Evolutionary conservation across 2,888 invertebrate species (phyloP).

Genomic region (Drosophila quinaria): DNA sequence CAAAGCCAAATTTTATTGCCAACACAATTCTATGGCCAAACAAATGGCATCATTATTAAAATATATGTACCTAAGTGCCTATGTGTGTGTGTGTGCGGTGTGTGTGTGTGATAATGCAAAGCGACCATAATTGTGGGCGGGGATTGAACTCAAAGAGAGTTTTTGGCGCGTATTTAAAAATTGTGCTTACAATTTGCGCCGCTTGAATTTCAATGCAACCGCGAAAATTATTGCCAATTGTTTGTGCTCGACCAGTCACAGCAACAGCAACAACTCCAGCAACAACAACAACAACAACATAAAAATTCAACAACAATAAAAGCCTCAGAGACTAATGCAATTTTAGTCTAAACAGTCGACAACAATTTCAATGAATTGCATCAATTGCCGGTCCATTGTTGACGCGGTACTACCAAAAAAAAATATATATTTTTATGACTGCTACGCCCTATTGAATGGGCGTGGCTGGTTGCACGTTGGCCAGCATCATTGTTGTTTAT

Average conservation of each 20-base stretch:
- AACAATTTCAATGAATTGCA: slow-evolving; percentile 81
- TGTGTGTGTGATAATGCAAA: slow-evolving; percentile 58
- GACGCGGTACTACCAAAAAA: slow-evolving; percentile 10
- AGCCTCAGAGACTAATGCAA: slow-evolving; percentile 71
- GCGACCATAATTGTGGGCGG: slow-evolving; percentile 58
- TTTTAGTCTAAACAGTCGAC: slow-evolving; percentile 80
- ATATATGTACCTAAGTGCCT: slow-evolving; percentile 56
- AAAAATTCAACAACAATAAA: slow-evolving; percentile 39
- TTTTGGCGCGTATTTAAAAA: slow-evolving; percentile 53
- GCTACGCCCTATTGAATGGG: slow-evolving; percentile 50
- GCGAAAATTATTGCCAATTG: slow-evolving; percentile 84
- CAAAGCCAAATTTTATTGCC: slow-evolving; percentile 82
- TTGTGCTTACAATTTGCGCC: slow-evolving; percentile 62
- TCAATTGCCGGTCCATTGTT: slow-evolving; percentile 80
- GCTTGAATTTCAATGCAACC: slow-evolving; percentile 77
- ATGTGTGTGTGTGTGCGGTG: slow-evolving; percentile 22
- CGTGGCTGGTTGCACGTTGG: slow-evolving; percentile 56
- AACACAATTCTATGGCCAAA: slow-evolving; percentile 76
- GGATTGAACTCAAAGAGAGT: slow-evolving; percentile 23
- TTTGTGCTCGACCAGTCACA: slow-evolving; percentile 68
- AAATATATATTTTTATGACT: slow-evolving; percentile 12
- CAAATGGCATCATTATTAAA: slow-evolving; percentile 82
- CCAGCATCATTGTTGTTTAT: slow-evolving; percentile 29
- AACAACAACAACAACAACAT: slow-evolving; percentile 21
- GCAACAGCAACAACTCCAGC: slow-evolving; percentile 22